Evolutionary conservation across 2,888 invertebrate genomes (phyloP).

Genomic region (Oxystoma pomonae): DNA sequence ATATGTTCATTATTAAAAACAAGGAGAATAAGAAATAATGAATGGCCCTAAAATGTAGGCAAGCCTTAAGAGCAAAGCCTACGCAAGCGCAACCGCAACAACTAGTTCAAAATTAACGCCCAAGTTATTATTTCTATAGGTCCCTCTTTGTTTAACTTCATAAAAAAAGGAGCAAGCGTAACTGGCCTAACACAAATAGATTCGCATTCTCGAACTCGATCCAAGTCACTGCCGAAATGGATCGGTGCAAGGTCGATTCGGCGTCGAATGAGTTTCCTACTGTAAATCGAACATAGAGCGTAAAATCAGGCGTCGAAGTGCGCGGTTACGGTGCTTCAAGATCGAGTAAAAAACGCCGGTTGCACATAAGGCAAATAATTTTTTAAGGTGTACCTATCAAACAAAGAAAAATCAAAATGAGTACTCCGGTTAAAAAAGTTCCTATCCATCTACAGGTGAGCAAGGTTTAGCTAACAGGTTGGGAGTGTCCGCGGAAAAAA

Average conservation of each 20-base stretch:
- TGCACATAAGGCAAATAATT: background rate
- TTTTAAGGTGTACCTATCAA: background rate
- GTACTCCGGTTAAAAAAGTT: conserved; percentile 89
- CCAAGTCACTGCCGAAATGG: conserved; percentile 4
- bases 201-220: background rate
- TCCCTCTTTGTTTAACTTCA: no score
- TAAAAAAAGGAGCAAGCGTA: no score
- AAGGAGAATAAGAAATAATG: no score
- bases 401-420: conserved; percentile 48
- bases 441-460: conserved; percentile 90
- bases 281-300: background rate
- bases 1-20: no score
- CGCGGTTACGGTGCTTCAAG: background rate
- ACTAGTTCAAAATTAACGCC: no score
- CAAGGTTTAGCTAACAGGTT: conserved; percentile 7
- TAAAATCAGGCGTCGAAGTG: background rate
- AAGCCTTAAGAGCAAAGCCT: no score
- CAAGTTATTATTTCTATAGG: no score
- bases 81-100: no score
- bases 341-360: background rate
- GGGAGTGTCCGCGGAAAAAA: conserved; percentile 20
- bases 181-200: no score
- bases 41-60: no score
- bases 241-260: conserved; percentile 15
- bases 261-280: background rate